Evolutionary conservation across 2,797 vertebrate genomes (phyloP), one percentile per base, ranked within the genome.

Genomic region (Erpetoichthys calabaricus): DNA sequence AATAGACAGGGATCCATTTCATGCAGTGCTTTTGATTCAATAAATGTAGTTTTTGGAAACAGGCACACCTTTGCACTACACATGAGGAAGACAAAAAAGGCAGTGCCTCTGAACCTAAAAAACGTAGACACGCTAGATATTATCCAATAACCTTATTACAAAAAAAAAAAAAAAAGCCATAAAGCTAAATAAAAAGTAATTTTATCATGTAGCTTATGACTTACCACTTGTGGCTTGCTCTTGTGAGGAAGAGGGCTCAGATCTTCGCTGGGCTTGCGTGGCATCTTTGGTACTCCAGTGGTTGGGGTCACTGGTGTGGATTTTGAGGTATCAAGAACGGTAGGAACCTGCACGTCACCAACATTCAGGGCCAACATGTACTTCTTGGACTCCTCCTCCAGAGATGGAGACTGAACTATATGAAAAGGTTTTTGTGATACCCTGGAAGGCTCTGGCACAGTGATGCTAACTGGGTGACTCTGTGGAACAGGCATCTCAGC

Each of bases 141-240:
- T 25, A 25, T 25, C 25, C 2, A 25, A 25, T 25, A 25, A 25
- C 25, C 25, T 25, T 25, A 25, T 25, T 25, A 25, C 25, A 25
- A 25, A n/a, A n/a, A n/a, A n/a, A n/a, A n/a, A 25, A 25, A 25
- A 25, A 25, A 25, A 25, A 25, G 25, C 25, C 25, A 25, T 25
- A 25, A 25, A 25, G 25, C 25, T 25, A 25, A 25, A 25, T 25
- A 25, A 25, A 25, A 25, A 49, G n/a, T 5, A 49, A 49, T 49
- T 49, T 7, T n/a, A 49, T 7, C 7, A 49, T 7, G 7, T 58
- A 57, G 45, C 4, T 43, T 9, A 9, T 59, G 5, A 94, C 94
- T 94, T 74, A 99, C 95, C 94, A 97, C 95, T 76, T 84, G 85
- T 0, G 94, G 91, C 69, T 96, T 98, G 75, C 77, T 81, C 68